Evolutionary conservation across 2,797 vertebrate genomes (phyloP), one percentile per base, ranked within the genome.

Genomic region (Epinephelus awoara): DNA sequence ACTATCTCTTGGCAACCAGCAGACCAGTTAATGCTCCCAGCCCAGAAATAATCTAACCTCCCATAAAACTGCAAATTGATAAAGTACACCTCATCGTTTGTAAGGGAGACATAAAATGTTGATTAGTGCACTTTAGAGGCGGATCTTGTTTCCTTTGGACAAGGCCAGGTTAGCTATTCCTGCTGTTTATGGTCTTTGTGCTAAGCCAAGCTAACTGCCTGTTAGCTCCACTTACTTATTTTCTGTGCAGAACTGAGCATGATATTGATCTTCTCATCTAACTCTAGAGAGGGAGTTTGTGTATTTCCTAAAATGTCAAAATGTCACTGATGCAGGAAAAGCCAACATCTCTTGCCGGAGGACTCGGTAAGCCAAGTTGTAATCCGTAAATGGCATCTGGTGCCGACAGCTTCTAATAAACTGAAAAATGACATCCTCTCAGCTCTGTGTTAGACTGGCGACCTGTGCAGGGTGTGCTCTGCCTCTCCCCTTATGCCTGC

Each of bases 361-460:
- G 38, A 9, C 14, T 62, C 21, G 19, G 54, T 27, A 40, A 76
- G 27, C 19, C 47, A 51, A 54, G 29, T 21, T 50, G 40, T 75
- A 75, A 83, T 80, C 56, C 34, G 65, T 54, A 58, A 50, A 67
- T 59, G 57, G 27, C 63, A 58, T 15, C 38, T 64, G 64, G 17
- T 56, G 57, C 46, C n/a, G 57, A 70, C 56, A 57, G 44, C 61
- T 73, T 62, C 56, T 73, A 44, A 82, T 82, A 66, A 51, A 72
- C 21, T 83, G 27, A 67, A 73, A 67, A 63, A 64, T 79, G 34
- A 83, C 25, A 6, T 63, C 21, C 46, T 63, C 7, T 71, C 10
- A 56, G 54, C 23, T 27, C 17, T 34, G 23, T 67, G 64, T 62
- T 9, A 61, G 56, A 56, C 40, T 49, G 52, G 14, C 18, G 44